Percentiles rank a stretch among this genome's conserved stretches.
These are phyloP conservation scores for Apis dorsata DNA, from an alignment of 1,140 invertebrate species.

Conservation along the genomic window DNA sequence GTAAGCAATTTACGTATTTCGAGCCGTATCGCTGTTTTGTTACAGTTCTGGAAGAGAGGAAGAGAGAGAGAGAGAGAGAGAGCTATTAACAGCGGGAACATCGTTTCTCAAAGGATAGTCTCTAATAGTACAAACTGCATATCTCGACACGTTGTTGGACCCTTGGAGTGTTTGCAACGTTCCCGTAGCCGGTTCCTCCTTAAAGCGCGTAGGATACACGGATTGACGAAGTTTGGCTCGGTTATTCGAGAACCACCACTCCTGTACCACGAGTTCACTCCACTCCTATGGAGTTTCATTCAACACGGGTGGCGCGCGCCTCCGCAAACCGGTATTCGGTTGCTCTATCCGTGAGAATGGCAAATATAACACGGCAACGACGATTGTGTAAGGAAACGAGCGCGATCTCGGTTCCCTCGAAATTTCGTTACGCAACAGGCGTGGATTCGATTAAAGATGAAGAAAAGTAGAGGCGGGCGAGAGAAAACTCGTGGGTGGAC, in stretches of 20 bases:
- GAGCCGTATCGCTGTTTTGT: neutral
- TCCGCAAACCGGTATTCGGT: neutral
- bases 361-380: neutral
- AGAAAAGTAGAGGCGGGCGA: no score
- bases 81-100: constrained; percentile 3
- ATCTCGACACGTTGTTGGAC: neutral
- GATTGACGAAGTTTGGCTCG: neutral
- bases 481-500: neutral
- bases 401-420: neutral
- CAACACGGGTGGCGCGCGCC: neutral
- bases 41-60: neutral
- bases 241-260: neutral
- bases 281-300: neutral
- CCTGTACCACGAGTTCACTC: neutral
- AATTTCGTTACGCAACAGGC: constrained; percentile 35
- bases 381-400: neutral
- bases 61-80: neutral
- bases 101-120: neutral
- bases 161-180: constrained; percentile 7
- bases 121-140: neutral
- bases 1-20: neutral
- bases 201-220: neutral
- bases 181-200: neutral
- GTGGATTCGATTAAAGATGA: neutral
- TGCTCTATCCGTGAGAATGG: neutral